Conservation (phyloP, 2,888 invertebrate species). For the Dryadula phaetusa region DNA sequence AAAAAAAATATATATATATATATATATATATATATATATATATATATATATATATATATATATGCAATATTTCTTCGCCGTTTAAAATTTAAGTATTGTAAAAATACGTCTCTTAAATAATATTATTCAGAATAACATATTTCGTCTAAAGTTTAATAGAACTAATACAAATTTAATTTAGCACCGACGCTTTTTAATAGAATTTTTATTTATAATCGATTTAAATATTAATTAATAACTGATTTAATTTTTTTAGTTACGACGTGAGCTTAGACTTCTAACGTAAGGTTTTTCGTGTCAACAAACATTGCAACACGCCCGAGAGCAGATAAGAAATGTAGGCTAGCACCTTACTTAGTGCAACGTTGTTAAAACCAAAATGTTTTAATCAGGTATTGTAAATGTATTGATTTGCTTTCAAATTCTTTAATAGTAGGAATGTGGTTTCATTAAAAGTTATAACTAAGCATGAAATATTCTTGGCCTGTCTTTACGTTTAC, state of each 20-base stretch:
- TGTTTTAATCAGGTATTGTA: conserved; percentile 37
- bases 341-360: conserved; percentile 51
- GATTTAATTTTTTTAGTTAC: conserved; percentile 1
- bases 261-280: not conserved
- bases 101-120: too few relatives aligned
- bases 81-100: too few relatives aligned
- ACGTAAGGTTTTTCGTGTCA: conserved; percentile 47
- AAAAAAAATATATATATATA: too few relatives aligned
- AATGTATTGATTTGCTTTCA: conserved; percentile 34
- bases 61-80: too few relatives aligned
- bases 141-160: too few relatives aligned
- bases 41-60: too few relatives aligned
- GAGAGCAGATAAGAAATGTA: conserved; percentile 59
- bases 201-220: not conserved
- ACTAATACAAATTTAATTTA: too few relatives aligned
- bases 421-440: conserved; percentile 35
- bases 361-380: conserved; percentile 32
- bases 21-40: too few relatives aligned
- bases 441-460: conserved; percentile 32
- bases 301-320: conserved; percentile 58
- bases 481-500: too few relatives aligned
- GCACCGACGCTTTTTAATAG: too few relatives aligned
- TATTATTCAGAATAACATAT: too few relatives aligned
- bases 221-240: too few relatives aligned
- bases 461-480: conserved; percentile 34